Evolutionary conservation across 1,140 invertebrate species (phyloP).

Genomic region (Stegodyphus dumicola): DNA sequence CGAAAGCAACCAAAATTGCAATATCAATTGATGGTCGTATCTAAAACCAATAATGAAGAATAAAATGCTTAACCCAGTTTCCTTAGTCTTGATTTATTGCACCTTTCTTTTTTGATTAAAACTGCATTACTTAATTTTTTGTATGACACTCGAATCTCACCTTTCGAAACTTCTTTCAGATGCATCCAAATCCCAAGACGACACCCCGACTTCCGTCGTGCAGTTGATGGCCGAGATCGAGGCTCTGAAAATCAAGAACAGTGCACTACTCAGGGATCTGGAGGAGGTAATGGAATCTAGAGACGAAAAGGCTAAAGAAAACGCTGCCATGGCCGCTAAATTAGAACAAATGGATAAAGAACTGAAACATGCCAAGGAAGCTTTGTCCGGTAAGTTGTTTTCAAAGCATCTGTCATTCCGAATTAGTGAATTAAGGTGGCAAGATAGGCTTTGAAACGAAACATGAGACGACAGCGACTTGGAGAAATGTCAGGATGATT

Average conservation of each 20-base stretch:
- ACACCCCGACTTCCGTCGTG: neutral
- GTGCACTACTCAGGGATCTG: conserved; percentile 42
- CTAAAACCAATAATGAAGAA: too few relatives aligned
- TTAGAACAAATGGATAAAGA: conserved; percentile 68
- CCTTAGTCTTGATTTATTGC: too few relatives aligned
- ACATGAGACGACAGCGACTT: too few relatives aligned
- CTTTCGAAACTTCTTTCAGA: neutral
- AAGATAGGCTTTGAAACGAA: too few relatives aligned
- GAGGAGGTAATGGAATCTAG: conserved; percentile 60
- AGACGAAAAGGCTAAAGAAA: conserved; percentile 56
- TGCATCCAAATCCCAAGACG: conserved; percentile 1
- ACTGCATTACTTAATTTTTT: too few relatives aligned
- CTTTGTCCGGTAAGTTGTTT: conserved; percentile 71
- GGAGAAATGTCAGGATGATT: too few relatives aligned
- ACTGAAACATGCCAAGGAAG: conserved; percentile 72
- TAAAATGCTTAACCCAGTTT: too few relatives aligned
- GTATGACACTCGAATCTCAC: too few relatives aligned
- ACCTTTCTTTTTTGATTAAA: too few relatives aligned
- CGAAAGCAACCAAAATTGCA: too few relatives aligned
- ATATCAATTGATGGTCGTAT: too few relatives aligned
- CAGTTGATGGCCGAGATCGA: conserved; percentile 15
- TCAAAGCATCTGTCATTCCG: neutral
- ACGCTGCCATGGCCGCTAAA: conserved; percentile 51
- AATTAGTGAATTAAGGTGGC: neutral
- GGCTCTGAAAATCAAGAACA: conserved; percentile 34